Evolutionary conservation across 2,888 invertebrate species (phyloP), one percentile per base, ranked within the genome.

Genomic region (Sesamia inferens): DNA sequence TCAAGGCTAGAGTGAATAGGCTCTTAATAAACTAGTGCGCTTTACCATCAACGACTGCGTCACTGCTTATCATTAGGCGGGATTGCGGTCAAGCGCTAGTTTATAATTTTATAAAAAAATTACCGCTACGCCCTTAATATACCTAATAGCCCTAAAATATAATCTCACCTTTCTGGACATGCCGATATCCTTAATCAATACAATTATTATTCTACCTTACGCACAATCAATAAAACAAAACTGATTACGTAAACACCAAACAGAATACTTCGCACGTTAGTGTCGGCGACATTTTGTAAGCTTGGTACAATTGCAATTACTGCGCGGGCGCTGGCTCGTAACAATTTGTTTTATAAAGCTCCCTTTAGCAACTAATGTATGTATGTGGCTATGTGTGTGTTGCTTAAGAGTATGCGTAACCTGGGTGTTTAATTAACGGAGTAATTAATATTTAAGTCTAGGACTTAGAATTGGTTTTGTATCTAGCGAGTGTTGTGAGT

Each of bases 341-440:
- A 82, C 87, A 85, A 86, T 86, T 86, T 86, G 87, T 86, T 86
- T 86, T 86, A 87, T 86, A 86, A 86, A 85, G 81, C 74, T 83
- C 78, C 75, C 74, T 78, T 71, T 83, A 82, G 80, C 71, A 80
- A 83, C 82, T 84, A 85, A 82, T 85, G 75, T 82, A 71, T 79
- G 70, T 74, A 70, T 79, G 77, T 84, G 59, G 76, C 68, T 80
- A 58, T 81, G 57, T 84, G 74, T 77, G 68, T 54, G 63, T 82
- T 79, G 63, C 68, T 10, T 13, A 83, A 83, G 31, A n/a, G 65
- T 69, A 67, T 61, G 74, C 67, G 67, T 71, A 79, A 83, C 16
- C 62, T 70, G 31, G 64, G 57, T 64, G 72, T 83, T 54, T 83
- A 83, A 83, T 82, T 83, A 81, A 68, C 47, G 31, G 24, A 58